Evolutionary conservation across 2,797 vertebrate genomes (phyloP).

Genomic region (Delichon dasypus): DNA sequence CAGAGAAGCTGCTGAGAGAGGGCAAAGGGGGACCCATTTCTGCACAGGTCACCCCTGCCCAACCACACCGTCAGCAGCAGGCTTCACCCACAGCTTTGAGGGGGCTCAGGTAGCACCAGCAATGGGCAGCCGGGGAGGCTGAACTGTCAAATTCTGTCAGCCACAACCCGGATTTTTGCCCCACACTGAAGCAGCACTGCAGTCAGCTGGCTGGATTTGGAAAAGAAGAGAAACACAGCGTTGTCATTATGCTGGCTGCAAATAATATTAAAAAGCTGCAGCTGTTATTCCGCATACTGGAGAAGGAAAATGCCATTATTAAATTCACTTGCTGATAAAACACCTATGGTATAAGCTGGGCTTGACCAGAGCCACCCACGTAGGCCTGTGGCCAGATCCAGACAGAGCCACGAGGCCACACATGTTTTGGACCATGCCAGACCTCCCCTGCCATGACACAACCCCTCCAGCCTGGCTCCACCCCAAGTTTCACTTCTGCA

Average conservation of each 20-base stretch:
- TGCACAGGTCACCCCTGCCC: neutral
- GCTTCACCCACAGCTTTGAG: neutral
- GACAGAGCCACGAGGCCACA: accelerated
- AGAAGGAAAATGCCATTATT: neutral
- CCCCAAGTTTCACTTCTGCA: neutral
- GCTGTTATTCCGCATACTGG: neutral
- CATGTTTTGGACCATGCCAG: accelerated
- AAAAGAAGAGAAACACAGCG: neutral
- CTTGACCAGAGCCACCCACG: neutral
- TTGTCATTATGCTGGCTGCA: accelerated
- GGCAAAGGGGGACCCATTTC: neutral
- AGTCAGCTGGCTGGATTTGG: neutral
- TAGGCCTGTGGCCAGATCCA: neutral
- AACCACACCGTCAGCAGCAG: accelerated
- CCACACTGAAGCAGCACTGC: neutral
- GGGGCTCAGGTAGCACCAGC: accelerated
- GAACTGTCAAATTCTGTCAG: too few species aligned
- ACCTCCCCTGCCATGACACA: neutral
- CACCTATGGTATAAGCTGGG: neutral
- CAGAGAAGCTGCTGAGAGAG: neutral
- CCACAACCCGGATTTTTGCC: accelerated
- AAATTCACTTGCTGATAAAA: neutral
- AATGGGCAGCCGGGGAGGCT: neutral
- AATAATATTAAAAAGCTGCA: neutral
- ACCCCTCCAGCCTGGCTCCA: neutral